These are phyloP conservation scores for Pelodiscus sinensis DNA, from an alignment of 2,113 vertebrate genomes.

Conservation along the genomic window DNA sequence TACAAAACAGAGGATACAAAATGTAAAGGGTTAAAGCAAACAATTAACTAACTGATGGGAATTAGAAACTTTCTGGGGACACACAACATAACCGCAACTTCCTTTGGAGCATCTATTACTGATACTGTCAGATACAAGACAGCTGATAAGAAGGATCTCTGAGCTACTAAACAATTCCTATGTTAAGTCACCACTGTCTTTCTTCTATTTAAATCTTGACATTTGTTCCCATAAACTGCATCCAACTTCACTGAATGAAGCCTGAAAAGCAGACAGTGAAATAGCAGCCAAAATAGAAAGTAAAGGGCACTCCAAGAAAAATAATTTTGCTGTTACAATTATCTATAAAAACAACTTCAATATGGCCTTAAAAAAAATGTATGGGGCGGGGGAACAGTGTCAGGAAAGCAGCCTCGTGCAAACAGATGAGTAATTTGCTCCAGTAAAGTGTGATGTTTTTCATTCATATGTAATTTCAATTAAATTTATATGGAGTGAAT, in stretches of 20 bases:
- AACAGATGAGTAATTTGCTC: background rate
- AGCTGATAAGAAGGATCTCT: background rate
- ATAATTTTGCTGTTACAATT: background rate
- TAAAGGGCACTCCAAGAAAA: background rate
- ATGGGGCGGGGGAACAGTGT: accelerated
- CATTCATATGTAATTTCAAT: background rate
- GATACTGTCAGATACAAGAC: background rate
- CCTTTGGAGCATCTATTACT: background rate
- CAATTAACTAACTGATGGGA: background rate
- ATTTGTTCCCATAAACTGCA: background rate
- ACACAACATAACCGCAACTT: background rate
- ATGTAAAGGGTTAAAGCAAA: background rate
- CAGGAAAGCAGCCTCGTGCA: background rate
- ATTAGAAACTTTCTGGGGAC: background rate
- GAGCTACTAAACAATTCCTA: background rate
- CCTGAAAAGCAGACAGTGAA: background rate
- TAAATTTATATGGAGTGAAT: background rate
- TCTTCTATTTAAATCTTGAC: background rate
- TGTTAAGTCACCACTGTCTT: background rate
- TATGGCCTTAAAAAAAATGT: background rate
- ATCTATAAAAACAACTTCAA: background rate
- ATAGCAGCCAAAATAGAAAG: background rate
- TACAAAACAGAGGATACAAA: background rate
- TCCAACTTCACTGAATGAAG: background rate
- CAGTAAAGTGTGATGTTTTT: background rate